Percentiles rank a stretch among this genome's conserved stretches.
Conservation (phyloP, 2,113 vertebrate species). For the Sardina pilchardus region DNA sequence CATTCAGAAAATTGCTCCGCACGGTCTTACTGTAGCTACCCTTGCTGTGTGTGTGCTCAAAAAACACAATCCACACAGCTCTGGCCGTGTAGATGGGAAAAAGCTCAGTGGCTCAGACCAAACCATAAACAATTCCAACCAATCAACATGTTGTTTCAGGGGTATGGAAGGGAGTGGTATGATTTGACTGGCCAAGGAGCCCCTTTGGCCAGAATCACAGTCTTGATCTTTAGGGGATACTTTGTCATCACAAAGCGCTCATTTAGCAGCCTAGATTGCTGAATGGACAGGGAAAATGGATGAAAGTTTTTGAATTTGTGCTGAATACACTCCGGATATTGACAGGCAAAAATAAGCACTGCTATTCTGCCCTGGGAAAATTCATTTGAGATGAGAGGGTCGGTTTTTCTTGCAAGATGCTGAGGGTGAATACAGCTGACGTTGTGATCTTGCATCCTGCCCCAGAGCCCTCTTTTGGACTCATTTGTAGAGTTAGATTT, state of each 20-base stretch:
- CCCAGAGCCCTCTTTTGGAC: neutral
- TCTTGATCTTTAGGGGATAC: neutral
- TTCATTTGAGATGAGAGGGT: neutral
- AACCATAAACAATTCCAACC: neutral
- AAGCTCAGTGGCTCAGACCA: neutral
- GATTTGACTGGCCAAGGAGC: neutral
- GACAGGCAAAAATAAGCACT: constrained; percentile 2
- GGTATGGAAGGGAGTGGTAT: neutral
- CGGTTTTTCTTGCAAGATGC: neutral
- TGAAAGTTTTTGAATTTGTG: neutral
- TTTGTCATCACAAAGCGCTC: neutral
- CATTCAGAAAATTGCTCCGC: too few relatives aligned
- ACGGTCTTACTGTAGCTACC: too few relatives aligned
- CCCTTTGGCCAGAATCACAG: neutral
- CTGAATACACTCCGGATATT: neutral
- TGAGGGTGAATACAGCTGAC: neutral
- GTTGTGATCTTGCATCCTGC: neutral
- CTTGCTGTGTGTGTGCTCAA: too few relatives aligned
- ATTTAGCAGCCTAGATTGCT: neutral
- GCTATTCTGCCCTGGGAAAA: neutral
- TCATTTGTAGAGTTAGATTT: constrained; percentile 1
- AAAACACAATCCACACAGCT: too few relatives aligned
- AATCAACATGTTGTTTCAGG: neutral
- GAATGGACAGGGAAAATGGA: neutral
- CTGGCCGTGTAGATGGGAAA: neutral